Evolutionary conservation across 2,888 invertebrate genomes (phyloP), one percentile per base, ranked within the genome.

Genomic region (Bursaphelenchus okinawaensis): DNA sequence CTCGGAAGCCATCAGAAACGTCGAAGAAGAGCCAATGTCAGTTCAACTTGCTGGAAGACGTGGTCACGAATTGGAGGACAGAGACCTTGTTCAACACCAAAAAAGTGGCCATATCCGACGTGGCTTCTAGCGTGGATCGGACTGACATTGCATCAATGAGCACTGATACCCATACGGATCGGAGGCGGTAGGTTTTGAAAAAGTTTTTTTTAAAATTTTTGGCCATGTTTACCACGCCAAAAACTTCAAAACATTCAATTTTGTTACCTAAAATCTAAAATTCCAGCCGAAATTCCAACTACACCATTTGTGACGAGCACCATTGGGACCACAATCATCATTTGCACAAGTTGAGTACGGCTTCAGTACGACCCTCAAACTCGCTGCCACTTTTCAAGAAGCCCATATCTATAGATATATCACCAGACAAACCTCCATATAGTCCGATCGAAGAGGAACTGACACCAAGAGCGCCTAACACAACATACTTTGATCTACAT

Each of bases 21-120:
- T 23, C 56, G 23, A 27, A 19, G 22, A 59, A 23, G 23, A 31
- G 22, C 27, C 19, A 51, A 8, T 31, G 55, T 19, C 31, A 67
- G 23, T 65, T 65, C 55, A 56, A 68, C 20, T 23, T 68, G 9
- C 62, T 68, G 9, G 68, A 68, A 27, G 61, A 62, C 40, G 61
- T 58, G 12, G 68, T 68, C n/a, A n/a, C 28, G 4, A 59, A 55
- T 23, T 68, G 68, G 68, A 50, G 68, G 20, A 56, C 61, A 16
- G 68, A 68, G 40, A 62, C 68, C 12, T 55, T 68, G 12, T 24
- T 68, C 20, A 23, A 50, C 7, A 55, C 40, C 16, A 28, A 58
- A 61, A 19, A 29, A 22, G 1, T 50, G 19, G 22, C 51, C 2
- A 8, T 16, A 4, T n/a, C 50, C 50, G 60, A 59, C 52, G 60